phyloP scores from a whole-genome alignment of 2,113 vertebrate species.

The Condylura cristata region DNA sequence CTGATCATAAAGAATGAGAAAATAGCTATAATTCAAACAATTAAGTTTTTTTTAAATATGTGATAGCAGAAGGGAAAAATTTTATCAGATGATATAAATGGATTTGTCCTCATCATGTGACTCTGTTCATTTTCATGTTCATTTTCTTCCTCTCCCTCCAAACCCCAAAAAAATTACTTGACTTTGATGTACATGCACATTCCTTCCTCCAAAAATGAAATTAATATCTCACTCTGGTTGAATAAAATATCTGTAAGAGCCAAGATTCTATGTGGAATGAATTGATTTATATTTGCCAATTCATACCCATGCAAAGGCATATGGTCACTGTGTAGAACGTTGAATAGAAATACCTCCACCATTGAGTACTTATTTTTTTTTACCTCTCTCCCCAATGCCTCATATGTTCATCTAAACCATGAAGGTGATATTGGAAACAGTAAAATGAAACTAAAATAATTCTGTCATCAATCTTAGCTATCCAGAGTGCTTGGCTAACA shows the following conservation, averaged over 20 bases:
- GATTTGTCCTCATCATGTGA: background rate
- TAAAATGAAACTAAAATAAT: background rate
- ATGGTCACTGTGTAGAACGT: fast-evolving
- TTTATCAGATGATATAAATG: background rate
- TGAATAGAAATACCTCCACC: background rate
- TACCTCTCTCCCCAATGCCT: fast-evolving
- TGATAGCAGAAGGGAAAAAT: background rate
- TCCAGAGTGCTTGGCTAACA: background rate
- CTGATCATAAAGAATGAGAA: background rate
- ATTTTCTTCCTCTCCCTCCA: background rate
- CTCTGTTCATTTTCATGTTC: background rate
- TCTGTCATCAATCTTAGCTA: background rate
- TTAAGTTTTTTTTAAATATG: background rate
- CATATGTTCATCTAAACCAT: background rate
- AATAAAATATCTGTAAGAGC: background rate
- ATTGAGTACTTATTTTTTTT: background rate
- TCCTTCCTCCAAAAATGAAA: background rate
- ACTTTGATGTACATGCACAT: too few species aligned
- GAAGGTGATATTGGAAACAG: background rate
- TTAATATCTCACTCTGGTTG: background rate
- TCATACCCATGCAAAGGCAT: background rate
- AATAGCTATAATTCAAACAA: background rate
- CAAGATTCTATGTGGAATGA: background rate
- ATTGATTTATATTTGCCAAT: background rate
- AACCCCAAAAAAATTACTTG: too few species aligned